Evolutionary conservation across 2,888 invertebrate genomes (phyloP).

Genomic region (Bruchidius siliquastri): DNA sequence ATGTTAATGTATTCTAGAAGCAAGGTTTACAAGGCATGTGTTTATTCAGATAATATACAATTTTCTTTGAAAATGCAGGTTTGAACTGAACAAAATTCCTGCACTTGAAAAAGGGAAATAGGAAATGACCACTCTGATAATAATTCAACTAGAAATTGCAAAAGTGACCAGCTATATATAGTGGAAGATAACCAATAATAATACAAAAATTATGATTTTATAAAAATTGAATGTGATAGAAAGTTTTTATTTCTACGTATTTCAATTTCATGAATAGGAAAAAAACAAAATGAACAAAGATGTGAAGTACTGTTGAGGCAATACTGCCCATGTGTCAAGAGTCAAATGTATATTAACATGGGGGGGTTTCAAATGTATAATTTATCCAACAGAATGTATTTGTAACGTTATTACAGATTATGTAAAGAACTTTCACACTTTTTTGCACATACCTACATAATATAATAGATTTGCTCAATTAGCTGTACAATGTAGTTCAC

Average conservation of each 20-base stretch:
- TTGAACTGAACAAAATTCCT: too few relatives aligned
- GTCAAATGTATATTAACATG: neutral
- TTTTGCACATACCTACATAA: neutral
- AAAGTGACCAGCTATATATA: too few relatives aligned
- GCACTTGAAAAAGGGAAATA: too few relatives aligned
- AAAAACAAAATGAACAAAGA: too few relatives aligned
- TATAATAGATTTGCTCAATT: neutral
- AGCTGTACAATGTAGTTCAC: neutral
- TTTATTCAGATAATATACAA: too few relatives aligned
- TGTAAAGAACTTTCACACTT: neutral
- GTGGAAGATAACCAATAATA: neutral
- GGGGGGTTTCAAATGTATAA: neutral
- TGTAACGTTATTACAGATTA: neutral
- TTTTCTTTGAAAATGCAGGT: too few relatives aligned
- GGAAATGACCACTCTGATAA: too few relatives aligned
- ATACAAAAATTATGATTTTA: too few relatives aligned
- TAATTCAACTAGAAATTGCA: too few relatives aligned
- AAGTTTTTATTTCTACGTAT: neutral
- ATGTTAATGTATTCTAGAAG: slow-evolving; percentile 54
- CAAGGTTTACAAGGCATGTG: too few relatives aligned
- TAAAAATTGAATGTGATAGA: neutral
- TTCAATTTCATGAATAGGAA: too few relatives aligned
- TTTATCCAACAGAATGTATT: neutral
- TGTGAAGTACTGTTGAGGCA: too few relatives aligned
- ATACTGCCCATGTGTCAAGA: neutral